phyloP scores from a whole-genome alignment of 2,113 vertebrate species.

The Mirounga angustirostris region DNA sequence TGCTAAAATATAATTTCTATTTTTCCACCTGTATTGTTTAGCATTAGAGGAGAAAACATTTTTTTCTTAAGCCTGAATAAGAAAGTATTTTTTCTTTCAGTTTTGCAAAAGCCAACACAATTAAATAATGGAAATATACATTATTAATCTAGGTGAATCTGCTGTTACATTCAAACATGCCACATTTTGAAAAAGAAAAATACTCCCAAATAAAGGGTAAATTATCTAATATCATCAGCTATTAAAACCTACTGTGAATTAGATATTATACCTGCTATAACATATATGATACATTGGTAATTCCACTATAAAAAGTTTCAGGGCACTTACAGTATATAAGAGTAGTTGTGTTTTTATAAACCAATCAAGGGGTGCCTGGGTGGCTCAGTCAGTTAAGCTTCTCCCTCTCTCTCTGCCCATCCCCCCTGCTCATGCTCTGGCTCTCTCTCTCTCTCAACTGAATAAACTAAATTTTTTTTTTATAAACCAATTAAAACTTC shows the following conservation, averaged over 20 bases:
- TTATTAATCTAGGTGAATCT: background rate
- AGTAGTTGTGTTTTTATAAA: background rate
- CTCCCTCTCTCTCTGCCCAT: background rate
- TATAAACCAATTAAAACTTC: background rate
- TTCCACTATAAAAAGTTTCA: background rate
- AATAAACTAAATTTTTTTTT: background rate
- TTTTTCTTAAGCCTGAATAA: background rate
- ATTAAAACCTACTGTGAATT: background rate
- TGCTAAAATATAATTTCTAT: slow-evolving; percentile 57
- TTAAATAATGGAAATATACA: background rate
- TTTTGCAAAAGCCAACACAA: background rate
- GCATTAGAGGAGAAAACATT: background rate
- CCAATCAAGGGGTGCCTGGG: background rate
- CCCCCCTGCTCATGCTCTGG: background rate
- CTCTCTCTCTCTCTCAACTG: background rate
- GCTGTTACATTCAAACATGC: background rate
- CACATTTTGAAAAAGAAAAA: background rate
- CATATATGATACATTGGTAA: background rate
- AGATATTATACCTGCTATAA: background rate
- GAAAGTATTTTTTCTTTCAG: background rate
- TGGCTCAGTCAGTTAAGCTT: background rate
- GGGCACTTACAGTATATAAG: background rate
- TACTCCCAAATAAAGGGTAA: background rate
- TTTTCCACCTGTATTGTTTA: slow-evolving; percentile 43
- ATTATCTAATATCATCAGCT: background rate